Percentiles rank a stretch among this genome's conserved stretches.
Conservation (phyloP, 2,113 vertebrate genomes). For the Nannobrachium achirus region DNA sequence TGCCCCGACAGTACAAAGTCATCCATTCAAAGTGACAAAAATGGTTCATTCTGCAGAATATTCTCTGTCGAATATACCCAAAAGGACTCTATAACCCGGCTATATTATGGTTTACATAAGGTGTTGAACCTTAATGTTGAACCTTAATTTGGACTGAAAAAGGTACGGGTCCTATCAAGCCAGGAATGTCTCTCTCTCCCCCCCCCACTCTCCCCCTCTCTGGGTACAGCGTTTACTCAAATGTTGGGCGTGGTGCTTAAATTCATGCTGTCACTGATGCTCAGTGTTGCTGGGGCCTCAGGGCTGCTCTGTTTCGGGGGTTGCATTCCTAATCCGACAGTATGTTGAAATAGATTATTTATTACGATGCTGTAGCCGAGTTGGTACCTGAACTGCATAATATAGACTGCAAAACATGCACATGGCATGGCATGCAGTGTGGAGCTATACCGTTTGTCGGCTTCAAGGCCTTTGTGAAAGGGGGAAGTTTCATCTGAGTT, state of each 20-base stretch:
- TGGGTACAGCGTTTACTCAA: constrained; percentile 36
- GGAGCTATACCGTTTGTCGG: no score
- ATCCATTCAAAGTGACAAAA: no score
- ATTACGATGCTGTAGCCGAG: not conserved
- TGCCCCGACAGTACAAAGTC: not conserved
- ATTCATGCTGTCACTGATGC: constrained; percentile 10
- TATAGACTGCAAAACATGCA: constrained; percentile 35
- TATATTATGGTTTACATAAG: no score
- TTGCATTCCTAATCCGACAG: constrained; percentile 50
- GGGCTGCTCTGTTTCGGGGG: constrained; percentile 21
- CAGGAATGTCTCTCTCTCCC: not conserved
- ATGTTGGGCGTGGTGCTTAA: constrained; percentile 58
- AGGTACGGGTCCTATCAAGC: no score
- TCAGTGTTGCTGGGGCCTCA: constrained; percentile 2
- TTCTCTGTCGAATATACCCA: not conserved
- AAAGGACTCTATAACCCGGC: no score
- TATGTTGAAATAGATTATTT: constrained; percentile 33
- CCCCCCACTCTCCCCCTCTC: not conserved
- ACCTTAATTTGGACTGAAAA: not conserved
- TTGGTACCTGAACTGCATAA: not conserved
- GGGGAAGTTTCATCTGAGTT: no score
- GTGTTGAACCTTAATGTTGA: no score
- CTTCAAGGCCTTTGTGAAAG: no score
- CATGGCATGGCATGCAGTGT: not conserved
- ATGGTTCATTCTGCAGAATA: not conserved